phyloP scores from a whole-genome alignment of 2,797 vertebrate species.

The Sandelia bainsii region DNA sequence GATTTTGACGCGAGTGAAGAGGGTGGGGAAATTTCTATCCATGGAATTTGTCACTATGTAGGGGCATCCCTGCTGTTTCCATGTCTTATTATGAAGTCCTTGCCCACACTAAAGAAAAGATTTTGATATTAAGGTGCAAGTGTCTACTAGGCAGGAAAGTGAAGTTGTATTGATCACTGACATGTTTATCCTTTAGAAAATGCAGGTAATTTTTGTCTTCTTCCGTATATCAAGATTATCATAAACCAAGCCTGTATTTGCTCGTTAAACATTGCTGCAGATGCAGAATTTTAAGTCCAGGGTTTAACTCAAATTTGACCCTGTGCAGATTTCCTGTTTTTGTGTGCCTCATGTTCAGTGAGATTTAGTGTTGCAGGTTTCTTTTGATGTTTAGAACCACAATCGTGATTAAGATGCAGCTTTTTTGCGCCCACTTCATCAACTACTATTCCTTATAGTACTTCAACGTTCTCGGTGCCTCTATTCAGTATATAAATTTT shows the following conservation, averaged over 20 bases:
- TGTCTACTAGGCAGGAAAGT: background rate
- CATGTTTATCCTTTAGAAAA: background rate
- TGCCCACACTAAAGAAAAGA: slow-evolving; percentile 19
- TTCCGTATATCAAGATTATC: background rate
- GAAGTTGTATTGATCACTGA: background rate
- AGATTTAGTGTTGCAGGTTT: slow-evolving; percentile 1
- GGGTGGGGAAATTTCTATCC: slow-evolving; percentile 77
- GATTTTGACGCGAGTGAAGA: slow-evolving; percentile 48
- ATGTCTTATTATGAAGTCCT: slow-evolving; percentile 2
- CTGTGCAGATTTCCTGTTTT: slow-evolving; percentile 32
- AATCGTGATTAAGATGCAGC: background rate
- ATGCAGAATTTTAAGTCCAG: background rate
- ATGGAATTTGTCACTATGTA: slow-evolving; percentile 55
- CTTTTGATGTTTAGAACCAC: slow-evolving; percentile 17
- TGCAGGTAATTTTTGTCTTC: background rate
- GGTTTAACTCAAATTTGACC: slow-evolving; percentile 3
- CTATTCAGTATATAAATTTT: background rate
- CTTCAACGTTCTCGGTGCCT: background rate
- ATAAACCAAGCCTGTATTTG: background rate
- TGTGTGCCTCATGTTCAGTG: background rate
- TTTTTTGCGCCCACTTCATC: background rate
- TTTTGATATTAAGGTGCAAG: background rate
- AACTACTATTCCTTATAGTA: background rate
- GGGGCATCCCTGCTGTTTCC: slow-evolving; percentile 62
- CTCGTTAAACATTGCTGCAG: background rate